These are phyloP conservation scores for Phylloscopus collybita DNA, from an alignment of 2,797 vertebrate species.

Conservation along the genomic window DNA sequence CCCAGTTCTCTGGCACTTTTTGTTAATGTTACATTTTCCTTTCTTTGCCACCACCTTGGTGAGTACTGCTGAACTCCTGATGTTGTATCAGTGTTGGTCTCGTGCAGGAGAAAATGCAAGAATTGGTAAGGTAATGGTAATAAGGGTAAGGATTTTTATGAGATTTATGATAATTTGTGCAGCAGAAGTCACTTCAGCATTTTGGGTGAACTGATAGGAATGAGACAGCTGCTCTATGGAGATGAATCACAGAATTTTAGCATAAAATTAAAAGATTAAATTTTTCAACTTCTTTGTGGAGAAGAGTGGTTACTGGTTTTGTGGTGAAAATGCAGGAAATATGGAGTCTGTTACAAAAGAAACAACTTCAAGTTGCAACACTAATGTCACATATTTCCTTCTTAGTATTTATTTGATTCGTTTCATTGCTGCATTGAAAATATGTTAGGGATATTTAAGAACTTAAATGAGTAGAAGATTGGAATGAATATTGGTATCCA, in stretches of 20 bases:
- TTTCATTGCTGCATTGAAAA: conserved; percentile 5
- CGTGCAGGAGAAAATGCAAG: not conserved
- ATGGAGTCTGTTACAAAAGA: not conserved
- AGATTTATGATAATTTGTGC: not conserved
- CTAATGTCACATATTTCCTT: not conserved
- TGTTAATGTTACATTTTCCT: not conserved
- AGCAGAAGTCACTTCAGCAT: not conserved
- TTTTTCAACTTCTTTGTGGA: not conserved
- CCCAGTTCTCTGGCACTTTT: not conserved
- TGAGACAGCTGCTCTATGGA: not conserved
- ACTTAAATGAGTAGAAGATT: not conserved
- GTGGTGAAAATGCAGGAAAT: not conserved
- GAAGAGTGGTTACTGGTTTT: not conserved
- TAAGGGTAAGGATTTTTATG: not conserved
- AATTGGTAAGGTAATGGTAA: not conserved
- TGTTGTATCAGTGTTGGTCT: not conserved
- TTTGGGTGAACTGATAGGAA: not conserved
- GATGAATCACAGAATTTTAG: not conserved
- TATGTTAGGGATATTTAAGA: not conserved
- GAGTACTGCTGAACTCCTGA: rapidly evolving
- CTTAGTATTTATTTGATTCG: not conserved
- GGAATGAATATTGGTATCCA: not conserved
- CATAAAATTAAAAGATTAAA: not conserved
- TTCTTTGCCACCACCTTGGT: not conserved
- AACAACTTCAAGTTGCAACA: not conserved